Conservation (phyloP, 2,888 invertebrate species). For the Eucriotettix oculatus region DNA sequence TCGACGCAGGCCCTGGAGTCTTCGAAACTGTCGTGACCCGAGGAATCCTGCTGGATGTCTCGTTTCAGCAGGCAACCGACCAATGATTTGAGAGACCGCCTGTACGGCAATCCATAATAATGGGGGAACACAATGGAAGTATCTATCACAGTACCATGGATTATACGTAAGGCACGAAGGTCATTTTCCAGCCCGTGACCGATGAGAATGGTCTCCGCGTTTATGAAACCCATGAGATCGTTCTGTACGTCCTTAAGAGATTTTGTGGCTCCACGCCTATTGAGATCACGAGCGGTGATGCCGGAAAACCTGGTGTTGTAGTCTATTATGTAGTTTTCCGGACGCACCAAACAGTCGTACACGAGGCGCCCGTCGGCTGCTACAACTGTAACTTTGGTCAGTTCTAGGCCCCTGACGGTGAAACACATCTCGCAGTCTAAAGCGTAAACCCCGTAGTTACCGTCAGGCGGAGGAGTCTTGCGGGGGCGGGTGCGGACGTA, state of each 20-base stretch:
- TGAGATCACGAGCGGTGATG: slow-evolving; percentile 49
- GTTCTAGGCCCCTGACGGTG: slow-evolving; percentile 69
- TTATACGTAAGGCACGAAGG: slow-evolving; percentile 64
- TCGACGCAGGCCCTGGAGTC: slow-evolving; percentile 85
- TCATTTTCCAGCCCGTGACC: slow-evolving; percentile 95
- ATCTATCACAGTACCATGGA: slow-evolving; percentile 75
- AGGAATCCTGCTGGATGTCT: slow-evolving; percentile 59
- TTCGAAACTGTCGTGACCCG: slow-evolving; percentile 82
- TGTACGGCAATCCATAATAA: slow-evolving; percentile 61
- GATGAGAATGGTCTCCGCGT: slow-evolving; percentile 72
- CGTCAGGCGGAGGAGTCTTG: slow-evolving; percentile 31
- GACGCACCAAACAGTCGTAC: slow-evolving; percentile 71
- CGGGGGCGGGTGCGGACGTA: slow-evolving; percentile 39
- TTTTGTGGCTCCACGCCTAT: slow-evolving; percentile 40
- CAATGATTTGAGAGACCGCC: slow-evolving; percentile 66
- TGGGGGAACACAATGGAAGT: slow-evolving; percentile 84
- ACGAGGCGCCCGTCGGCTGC: slow-evolving; percentile 53
- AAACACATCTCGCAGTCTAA: slow-evolving; percentile 97
- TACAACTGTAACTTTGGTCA: slow-evolving; percentile 76
- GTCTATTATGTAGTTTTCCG: slow-evolving; percentile 70
- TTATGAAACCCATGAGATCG: slow-evolving; percentile 64
- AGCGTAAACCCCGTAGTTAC: slow-evolving; percentile 46
- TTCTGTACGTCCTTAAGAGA: slow-evolving; percentile 66
- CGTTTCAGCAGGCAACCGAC: slow-evolving; percentile 53
- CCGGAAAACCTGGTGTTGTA: slow-evolving; percentile 94